Evolutionary conservation across 2,113 vertebrate species (phyloP).

Genomic region (Mustela lutreola): DNA sequence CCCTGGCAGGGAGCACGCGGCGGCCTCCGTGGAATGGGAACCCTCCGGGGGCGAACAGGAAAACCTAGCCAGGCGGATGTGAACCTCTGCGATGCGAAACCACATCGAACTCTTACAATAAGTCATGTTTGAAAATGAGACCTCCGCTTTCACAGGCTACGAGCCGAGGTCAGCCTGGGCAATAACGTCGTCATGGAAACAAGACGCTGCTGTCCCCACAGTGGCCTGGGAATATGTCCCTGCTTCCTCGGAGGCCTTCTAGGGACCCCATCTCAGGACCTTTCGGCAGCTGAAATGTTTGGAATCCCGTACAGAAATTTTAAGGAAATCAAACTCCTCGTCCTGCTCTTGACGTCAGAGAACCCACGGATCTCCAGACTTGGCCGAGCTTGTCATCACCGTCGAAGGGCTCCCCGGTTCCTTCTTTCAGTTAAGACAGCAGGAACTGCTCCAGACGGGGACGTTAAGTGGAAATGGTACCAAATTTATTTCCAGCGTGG

Average conservation of each 20-base stretch:
- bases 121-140: neutral
- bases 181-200: neutral
- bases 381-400: neutral
- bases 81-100: neutral
- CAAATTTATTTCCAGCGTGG: neutral
- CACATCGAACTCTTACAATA: neutral
- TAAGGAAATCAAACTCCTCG: neutral
- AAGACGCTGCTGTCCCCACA: too few species aligned
- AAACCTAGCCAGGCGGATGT: neutral
- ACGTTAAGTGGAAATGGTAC: neutral
- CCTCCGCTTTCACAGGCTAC: neutral
- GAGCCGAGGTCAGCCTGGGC: neutral
- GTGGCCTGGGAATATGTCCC: neutral
- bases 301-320: neutral
- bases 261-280: neutral
- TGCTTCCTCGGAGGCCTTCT: too few species aligned
- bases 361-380: neutral
- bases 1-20: neutral
- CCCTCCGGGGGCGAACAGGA: neutral
- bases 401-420: neutral
- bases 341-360: neutral
- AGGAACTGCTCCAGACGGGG: neutral
- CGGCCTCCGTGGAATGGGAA: accelerated
- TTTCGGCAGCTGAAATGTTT: neutral
- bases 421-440: neutral